These are phyloP conservation scores for Melanocharis versteri DNA, from an alignment of 2,113 vertebrate genomes.

Conservation along the genomic window DNA sequence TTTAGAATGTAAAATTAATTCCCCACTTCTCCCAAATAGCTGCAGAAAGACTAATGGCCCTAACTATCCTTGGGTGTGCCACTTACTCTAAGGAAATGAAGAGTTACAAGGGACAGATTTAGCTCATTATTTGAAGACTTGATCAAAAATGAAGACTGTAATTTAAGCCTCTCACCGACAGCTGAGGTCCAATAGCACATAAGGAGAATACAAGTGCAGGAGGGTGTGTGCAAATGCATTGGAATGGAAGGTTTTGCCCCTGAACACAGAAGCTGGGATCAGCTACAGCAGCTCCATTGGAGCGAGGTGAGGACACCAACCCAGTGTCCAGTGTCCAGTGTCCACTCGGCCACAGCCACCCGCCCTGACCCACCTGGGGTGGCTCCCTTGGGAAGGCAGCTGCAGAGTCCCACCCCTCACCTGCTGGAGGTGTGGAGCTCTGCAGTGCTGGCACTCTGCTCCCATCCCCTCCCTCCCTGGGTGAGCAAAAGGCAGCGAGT, in stretches of 20 bases:
- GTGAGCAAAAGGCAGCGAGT: background rate
- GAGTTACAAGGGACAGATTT: background rate
- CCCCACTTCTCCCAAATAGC: background rate
- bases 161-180: background rate
- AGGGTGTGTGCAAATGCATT: background rate
- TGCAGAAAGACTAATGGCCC: background rate
- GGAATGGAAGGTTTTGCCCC: background rate
- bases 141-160: background rate
- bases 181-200: background rate
- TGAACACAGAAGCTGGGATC: background rate
- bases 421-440: background rate
- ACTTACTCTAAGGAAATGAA: background rate
- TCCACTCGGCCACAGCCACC: background rate
- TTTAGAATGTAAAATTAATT: background rate
- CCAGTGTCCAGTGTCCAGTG: background rate
- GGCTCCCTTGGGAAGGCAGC: background rate
- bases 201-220: background rate
- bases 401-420: background rate
- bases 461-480: background rate
- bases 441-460: background rate
- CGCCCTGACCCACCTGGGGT: background rate
- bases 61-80: background rate
- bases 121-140: background rate
- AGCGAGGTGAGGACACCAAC: background rate
- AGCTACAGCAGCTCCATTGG: background rate